phyloP scores from a whole-genome alignment of 1,140 invertebrate species.

The Euura lappo region DNA sequence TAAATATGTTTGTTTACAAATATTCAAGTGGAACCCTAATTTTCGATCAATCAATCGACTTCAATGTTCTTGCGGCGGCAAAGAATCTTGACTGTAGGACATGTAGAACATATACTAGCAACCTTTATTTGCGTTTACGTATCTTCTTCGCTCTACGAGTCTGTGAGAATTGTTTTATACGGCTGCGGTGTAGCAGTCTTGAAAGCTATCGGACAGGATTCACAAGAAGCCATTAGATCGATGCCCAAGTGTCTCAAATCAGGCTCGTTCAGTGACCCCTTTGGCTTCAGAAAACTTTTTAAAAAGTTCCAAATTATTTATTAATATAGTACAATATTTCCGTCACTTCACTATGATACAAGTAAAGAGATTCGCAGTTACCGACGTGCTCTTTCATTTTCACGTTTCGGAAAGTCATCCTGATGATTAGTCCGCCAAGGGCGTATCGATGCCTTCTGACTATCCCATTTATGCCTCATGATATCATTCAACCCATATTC shows the following conservation, averaged over 20 bases:
- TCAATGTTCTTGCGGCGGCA: no score
- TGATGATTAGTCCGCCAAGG: slow-evolving; percentile 2
- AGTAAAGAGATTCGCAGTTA: not conserved
- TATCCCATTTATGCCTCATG: slow-evolving; percentile 11
- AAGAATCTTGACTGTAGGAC: no score
- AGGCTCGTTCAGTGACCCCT: not conserved
- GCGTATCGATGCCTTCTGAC: not conserved
- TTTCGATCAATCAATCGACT: no score
- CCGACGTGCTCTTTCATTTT: not conserved
- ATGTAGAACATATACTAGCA: no score
- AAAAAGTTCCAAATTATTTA: not conserved
- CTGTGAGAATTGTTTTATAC: not conserved
- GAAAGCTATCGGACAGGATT: not conserved
- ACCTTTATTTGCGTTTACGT: no score
- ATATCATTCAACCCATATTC: slow-evolving; percentile 23
- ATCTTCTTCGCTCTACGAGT: no score
- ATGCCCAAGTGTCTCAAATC: not conserved
- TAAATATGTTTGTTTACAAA: no score
- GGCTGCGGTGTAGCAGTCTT: not conserved
- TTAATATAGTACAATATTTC: not conserved
- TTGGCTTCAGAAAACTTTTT: not conserved
- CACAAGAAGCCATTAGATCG: not conserved
- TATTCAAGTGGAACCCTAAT: no score
- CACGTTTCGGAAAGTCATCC: not conserved
- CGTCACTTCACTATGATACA: no score